phyloP scores from a whole-genome alignment of 2,113 vertebrate genomes.

The Corythaixoides concolor region DNA sequence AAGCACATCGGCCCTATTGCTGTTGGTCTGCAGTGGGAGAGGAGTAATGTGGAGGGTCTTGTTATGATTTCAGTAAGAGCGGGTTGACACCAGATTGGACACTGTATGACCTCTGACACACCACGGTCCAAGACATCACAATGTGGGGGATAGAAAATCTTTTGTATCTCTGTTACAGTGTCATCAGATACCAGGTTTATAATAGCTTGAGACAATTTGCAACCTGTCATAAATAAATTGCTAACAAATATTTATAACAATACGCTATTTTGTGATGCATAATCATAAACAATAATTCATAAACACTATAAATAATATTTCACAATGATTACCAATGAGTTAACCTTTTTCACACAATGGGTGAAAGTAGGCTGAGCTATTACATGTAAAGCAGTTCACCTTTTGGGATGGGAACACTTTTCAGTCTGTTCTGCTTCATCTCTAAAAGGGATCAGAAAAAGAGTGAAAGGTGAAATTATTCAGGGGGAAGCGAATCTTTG shows the following conservation, averaged over 20 bases:
- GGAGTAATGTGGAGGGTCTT: background rate
- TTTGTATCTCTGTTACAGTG: background rate
- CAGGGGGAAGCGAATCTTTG: background rate
- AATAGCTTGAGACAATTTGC: background rate
- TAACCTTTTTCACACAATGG: background rate
- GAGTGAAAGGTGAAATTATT: background rate
- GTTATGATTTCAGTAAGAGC: background rate
- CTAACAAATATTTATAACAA: background rate
- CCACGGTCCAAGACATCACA: background rate
- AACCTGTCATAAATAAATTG: background rate
- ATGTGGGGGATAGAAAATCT: background rate
- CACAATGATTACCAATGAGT: background rate
- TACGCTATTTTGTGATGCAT: background rate
- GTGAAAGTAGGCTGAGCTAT: background rate
- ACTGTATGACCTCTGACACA: background rate
- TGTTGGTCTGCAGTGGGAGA: background rate
- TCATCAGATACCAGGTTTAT: background rate
- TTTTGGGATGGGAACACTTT: background rate
- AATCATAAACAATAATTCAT: background rate
- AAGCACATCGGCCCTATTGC: background rate
- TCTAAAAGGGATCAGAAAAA: background rate
- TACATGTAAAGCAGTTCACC: rapidly evolving
- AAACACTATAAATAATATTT: background rate
- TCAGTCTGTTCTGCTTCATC: background rate
- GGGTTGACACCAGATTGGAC: background rate